Percentiles rank a stretch among this genome's conserved stretches.
phyloP scores from a whole-genome alignment of 2,113 vertebrate genomes.

The Alexandromys fortis region DNA sequence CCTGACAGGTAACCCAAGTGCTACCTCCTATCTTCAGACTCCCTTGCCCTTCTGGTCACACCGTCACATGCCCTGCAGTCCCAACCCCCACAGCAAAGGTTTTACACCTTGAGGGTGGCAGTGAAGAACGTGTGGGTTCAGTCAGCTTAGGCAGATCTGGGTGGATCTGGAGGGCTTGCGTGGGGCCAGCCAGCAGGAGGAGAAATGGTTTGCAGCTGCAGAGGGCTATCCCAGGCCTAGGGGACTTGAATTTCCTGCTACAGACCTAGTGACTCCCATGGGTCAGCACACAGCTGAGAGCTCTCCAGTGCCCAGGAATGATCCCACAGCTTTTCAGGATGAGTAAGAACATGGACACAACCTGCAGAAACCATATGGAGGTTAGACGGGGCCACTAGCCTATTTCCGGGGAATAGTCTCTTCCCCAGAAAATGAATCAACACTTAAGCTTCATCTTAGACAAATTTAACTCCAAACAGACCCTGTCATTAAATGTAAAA shows the following conservation, averaged over 20 bases:
- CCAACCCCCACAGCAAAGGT: too few relatives aligned
- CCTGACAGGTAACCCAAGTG: background rate
- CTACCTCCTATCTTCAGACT: rapidly evolving
- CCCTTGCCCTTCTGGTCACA: rapidly evolving
- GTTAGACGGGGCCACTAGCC: rapidly evolving
- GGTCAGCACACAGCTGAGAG: background rate
- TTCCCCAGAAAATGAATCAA: background rate
- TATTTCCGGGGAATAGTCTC: background rate
- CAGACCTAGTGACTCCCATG: rapidly evolving
- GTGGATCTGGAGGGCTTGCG: background rate
- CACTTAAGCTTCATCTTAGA: too few relatives aligned
- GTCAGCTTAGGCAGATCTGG: background rate
- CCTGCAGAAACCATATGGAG: rapidly evolving
- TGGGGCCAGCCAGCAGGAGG: background rate
- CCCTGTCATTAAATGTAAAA: background rate
- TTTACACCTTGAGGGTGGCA: rapidly evolving
- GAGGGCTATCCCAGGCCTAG: rapidly evolving
- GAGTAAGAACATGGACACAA: rapidly evolving
- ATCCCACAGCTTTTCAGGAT: rapidly evolving
- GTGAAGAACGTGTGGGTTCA: rapidly evolving
- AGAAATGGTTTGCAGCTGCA: background rate
- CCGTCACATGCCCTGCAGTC: rapidly evolving
- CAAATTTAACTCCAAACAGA: background rate
- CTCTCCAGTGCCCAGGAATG: rapidly evolving
- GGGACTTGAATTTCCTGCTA: background rate